Evolutionary conservation across 2,797 vertebrate species (phyloP).

Genomic region (Chiroxiphia lanceolata): DNA sequence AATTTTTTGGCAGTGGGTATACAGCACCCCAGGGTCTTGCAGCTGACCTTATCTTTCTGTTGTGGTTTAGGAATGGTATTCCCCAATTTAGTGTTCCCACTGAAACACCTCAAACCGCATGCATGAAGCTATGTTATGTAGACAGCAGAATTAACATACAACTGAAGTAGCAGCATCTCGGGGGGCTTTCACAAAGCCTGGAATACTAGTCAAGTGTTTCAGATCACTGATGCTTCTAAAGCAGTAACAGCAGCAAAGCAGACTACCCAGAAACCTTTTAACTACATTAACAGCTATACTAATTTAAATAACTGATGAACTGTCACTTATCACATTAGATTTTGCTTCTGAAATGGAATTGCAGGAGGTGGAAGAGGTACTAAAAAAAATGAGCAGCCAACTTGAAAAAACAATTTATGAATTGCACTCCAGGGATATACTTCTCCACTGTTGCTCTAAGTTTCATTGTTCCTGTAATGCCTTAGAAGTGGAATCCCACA

Average conservation of each 20-base stretch:
- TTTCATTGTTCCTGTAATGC: neutral
- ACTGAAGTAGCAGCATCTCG: neutral
- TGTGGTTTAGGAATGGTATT: neutral
- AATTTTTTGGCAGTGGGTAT: neutral
- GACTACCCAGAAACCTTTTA: neutral
- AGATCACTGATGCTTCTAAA: neutral
- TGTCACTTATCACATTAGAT: neutral
- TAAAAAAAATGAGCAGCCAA: neutral
- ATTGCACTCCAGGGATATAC: neutral
- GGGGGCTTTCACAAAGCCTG: neutral
- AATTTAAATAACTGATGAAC: neutral
- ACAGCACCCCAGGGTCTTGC: neutral
- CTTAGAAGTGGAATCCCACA: neutral
- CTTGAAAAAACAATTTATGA: neutral
- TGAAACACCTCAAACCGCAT: neutral
- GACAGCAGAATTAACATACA: neutral
- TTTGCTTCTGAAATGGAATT: neutral
- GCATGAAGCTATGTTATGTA: neutral
- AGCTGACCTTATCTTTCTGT: neutral
- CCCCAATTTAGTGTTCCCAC: neutral
- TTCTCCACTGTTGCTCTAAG: neutral
- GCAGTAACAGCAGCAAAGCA: neutral
- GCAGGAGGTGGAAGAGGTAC: neutral
- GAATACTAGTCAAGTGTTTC: neutral
- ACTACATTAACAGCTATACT: neutral